Conservation (phyloP, 1,140 invertebrate species). For the Pachyrhynchus sulphureomaculatus region DNA sequence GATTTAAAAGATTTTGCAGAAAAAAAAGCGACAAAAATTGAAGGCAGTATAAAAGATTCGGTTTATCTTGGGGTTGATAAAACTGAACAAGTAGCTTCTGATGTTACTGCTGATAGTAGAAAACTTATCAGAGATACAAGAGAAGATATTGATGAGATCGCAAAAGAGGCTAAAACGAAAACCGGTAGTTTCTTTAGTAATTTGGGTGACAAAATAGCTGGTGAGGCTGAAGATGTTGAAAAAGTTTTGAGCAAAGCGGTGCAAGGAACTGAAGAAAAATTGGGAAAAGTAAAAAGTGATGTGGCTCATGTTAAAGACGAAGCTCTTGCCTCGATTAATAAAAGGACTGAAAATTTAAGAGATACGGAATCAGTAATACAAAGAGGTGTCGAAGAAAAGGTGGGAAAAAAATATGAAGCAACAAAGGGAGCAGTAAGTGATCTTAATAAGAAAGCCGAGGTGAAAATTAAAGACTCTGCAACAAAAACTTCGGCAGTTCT, state of each 20-base stretch:
- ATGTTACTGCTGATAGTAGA: no score
- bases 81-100: no score
- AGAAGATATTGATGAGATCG: not conserved
- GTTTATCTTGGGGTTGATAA: not conserved
- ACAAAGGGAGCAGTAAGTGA: no score
- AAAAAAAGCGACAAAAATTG: not conserved
- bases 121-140: not conserved
- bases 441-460: no score
- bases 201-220: constrained; percentile 16
- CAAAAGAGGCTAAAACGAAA: constrained; percentile 19
- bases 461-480: no score
- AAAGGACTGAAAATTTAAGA: not conserved
- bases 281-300: no score
- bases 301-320: not conserved
- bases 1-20: no score
- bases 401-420: not conserved
- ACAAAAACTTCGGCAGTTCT: no score
- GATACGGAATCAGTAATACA: constrained; percentile 35
- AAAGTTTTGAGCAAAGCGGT: no score
- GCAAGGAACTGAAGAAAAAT: no score
- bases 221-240: constrained; percentile 21
- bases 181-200: constrained; percentile 19
- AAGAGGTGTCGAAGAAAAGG: no score
- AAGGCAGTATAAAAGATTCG: not conserved
- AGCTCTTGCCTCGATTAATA: not conserved